Evolutionary conservation across 35 echinoderm and acorn worm genomes (phyloP).

Genomic region (Diadema setosum): DNA sequence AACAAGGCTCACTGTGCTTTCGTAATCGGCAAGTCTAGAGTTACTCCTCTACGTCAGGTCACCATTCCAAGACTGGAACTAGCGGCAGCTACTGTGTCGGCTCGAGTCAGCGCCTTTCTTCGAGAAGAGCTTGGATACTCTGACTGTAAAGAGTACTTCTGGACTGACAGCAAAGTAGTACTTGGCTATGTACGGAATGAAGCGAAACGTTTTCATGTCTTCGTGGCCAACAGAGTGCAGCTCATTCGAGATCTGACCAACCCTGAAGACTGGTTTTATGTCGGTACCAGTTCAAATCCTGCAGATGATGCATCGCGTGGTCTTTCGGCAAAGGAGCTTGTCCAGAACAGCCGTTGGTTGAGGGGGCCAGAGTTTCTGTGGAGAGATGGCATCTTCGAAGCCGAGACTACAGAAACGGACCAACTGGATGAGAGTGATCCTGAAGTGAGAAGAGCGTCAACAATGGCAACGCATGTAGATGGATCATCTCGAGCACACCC

Average conservation of each 20-base stretch:
- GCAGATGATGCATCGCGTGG: slow-evolving; percentile 51
- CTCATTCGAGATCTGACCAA: no score
- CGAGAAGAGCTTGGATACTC: no score
- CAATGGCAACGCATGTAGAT: background rate
- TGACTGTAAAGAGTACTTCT: no score
- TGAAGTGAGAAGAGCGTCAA: slow-evolving; percentile 35
- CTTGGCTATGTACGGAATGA: no score
- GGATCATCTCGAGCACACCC: background rate
- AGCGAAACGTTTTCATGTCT: no score
- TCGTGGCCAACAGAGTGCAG: no score
- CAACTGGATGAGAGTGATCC: slow-evolving; percentile 16
- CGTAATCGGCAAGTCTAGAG: slow-evolving; percentile 38
- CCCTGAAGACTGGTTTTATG: no score
- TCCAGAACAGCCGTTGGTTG: slow-evolving; percentile 17
- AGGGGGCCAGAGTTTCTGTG: slow-evolving; percentile 44
- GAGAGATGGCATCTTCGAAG: background rate
- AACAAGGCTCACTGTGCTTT: slow-evolving; percentile 3
- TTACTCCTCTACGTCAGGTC: no score
- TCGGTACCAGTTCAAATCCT: slow-evolving; percentile 32
- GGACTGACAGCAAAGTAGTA: no score
- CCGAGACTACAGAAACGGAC: background rate
- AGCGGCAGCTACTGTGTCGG: no score
- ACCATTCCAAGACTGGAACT: no score
- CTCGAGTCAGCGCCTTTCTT: no score
- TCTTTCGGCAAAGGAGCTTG: background rate